Base-by-base conservation (phyloP, 1,140 invertebrate species). In the Trichoplusia ni region DNA sequence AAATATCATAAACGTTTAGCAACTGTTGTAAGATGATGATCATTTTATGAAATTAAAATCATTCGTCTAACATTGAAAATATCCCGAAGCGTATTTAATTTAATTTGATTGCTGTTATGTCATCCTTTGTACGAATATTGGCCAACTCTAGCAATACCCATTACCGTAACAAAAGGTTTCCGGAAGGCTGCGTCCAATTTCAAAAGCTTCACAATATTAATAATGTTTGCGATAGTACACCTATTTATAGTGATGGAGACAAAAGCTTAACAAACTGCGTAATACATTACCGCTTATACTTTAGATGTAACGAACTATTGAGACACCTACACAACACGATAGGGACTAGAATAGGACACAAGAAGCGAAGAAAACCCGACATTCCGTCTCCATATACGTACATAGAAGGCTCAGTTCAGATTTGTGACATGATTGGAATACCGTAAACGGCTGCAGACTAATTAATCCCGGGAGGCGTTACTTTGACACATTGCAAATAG, bases 381-480 rank as follows among this genome's bases (percentile, higher is more conserved):
- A 73, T 73, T 62, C 64, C 37, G 44, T 63, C 46, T 33, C 54
- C 59, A 31, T 71, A 69, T 69, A 67, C 56, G 66, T 66, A 64
- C 51, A 67, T 49, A 61, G 60, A 23, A 29, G 33, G 38, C 16
- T 64, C 25, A 18, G 18, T 16, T 51, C 27, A 18, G 46, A 25
- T n/a, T 8, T 14, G 54, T 31, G 60, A 60, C 58, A 42, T 62
- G 69, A 68, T 68, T 58, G 21, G 35, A 40, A 38, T 56, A 56
- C 33, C 19, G 18, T 18, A 40, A 40, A 11, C 13, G 7, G 25
- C 21, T 27, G 27, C 35, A 40, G 11, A 13, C 21, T 56, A 56
- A 56, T 56, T 56, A 56, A 14, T 38, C 35, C 33, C 18, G 40
- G 21, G 21, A 56, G 51, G 21, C 51, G 40, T 61, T 49, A 49